Evolutionary conservation across 92 coral and sea anemone species (phyloP).

Genomic region (Micromussa lordhowensis): DNA sequence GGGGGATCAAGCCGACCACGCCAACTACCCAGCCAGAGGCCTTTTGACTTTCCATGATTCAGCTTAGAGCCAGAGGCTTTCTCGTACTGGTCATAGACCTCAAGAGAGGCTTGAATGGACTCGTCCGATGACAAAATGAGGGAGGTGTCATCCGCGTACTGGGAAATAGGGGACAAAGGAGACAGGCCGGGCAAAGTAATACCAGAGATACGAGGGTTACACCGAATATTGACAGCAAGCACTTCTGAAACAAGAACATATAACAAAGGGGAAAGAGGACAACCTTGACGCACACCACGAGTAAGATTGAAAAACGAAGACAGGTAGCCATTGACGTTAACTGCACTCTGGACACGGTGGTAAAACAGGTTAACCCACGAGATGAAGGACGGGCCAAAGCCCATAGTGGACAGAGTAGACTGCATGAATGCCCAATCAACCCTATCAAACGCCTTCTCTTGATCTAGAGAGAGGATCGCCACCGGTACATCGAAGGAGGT

Average conservation of each 20-base stretch:
- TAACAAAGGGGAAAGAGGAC: conserved; percentile 58
- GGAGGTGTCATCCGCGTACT: conserved; percentile 72
- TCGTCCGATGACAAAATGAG: conserved; percentile 36
- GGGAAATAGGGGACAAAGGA: conserved; percentile 8
- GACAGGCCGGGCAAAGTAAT: conserved; percentile 29
- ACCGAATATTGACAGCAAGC: conserved; percentile 49
- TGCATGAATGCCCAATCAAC: conserved; percentile 30
- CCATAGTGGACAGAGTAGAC: conserved; percentile 9
- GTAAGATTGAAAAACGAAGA: conserved; percentile 39
- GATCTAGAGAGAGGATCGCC: conserved; percentile 1
- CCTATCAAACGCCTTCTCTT: conserved; percentile 49
- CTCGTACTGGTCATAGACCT: conserved; percentile 40
- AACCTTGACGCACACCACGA: conserved; percentile 74
- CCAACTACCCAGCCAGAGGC: conserved; percentile 65
- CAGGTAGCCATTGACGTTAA: conserved; percentile 52
- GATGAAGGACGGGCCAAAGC: conserved; percentile 60
- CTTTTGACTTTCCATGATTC: conserved; percentile 50
- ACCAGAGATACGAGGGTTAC: conserved; percentile 37
- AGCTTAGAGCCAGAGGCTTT: conserved; percentile 61
- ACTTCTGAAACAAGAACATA: conserved; percentile 52
- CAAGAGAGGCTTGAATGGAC: conserved; percentile 32
- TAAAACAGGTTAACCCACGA: conserved; percentile 53
- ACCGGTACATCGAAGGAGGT: background rate
- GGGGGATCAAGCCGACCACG: conserved; percentile 32
- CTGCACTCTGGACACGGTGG: conserved; percentile 30